These are phyloP conservation scores for Nemotelus nigrinus DNA, from an alignment of 2,888 invertebrate species.

Conservation along the genomic window DNA sequence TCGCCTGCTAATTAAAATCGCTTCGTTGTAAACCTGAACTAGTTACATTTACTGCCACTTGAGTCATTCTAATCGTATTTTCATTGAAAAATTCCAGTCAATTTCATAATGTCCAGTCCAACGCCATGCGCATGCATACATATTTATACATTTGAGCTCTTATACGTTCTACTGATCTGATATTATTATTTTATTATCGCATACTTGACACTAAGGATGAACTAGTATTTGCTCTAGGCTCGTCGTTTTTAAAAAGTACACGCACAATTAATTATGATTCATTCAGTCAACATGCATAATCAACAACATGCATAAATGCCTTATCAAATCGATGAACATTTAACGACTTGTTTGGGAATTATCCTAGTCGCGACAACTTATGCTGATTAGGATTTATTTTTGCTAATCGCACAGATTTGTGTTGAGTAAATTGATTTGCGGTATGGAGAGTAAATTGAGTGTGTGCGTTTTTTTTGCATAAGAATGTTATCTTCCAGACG, in stretches of 20 bases:
- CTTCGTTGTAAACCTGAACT: too few species aligned
- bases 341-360: constrained; percentile 24
- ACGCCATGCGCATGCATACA: not conserved
- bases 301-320: constrained; percentile 8
- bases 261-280: not conserved
- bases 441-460: too few species aligned
- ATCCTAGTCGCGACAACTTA: not conserved
- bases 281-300: not conserved
- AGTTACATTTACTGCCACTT: too few species aligned
- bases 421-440: too few species aligned
- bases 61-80: too few species aligned
- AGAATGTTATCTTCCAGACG: too few species aligned
- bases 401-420: too few species aligned
- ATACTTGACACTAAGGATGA: constrained; percentile 5
- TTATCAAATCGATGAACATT: constrained; percentile 26
- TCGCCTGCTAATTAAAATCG: too few species aligned
- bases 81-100: not conserved
- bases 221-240: constrained; percentile 10
- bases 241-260: not conserved
- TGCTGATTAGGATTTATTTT: constrained; percentile 23
- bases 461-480: too few species aligned
- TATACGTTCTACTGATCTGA: too few species aligned
- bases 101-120: not conserved
- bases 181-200: too few species aligned
- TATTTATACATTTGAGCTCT: not conserved